Evolutionary conservation across 2,888 invertebrate species (phyloP).

Genomic region (Hartigia nigra): DNA sequence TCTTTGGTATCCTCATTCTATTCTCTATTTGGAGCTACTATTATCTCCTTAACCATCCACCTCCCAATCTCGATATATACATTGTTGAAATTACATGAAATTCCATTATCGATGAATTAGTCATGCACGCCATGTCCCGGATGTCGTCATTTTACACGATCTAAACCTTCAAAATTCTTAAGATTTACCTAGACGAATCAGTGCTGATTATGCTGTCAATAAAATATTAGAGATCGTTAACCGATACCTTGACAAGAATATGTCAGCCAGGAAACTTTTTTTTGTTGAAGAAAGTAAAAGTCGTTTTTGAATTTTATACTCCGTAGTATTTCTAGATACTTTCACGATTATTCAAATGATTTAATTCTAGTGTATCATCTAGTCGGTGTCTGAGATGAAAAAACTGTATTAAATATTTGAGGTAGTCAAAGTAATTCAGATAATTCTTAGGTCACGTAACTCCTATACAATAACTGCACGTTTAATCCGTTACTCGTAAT

Average conservation of each 20-base stretch:
- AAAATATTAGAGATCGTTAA: neutral
- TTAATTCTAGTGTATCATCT: neutral
- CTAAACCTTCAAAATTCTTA: neutral
- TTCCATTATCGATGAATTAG: slow-evolving; percentile 38
- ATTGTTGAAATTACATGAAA: slow-evolving; percentile 14
- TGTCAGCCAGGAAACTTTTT: neutral
- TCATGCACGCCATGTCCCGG: slow-evolving; percentile 22
- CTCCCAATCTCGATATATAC: neutral
- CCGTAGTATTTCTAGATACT: neutral
- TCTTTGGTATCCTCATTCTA: neutral
- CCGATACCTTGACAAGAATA: neutral
- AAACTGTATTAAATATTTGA: neutral
- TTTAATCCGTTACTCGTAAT: neutral
- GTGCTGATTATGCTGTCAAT: neutral
- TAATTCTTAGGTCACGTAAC: neutral
- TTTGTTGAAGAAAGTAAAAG: neutral
- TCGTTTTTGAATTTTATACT: neutral
- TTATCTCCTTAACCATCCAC: neutral
- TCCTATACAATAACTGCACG: neutral
- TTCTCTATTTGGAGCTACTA: neutral
- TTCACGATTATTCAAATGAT: neutral
- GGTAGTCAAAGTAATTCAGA: neutral
- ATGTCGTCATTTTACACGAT: neutral
- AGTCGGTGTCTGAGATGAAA: neutral
- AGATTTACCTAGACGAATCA: neutral